phyloP scores from a whole-genome alignment of 2,888 invertebrate species.

The Alentia gelatinosa region DNA sequence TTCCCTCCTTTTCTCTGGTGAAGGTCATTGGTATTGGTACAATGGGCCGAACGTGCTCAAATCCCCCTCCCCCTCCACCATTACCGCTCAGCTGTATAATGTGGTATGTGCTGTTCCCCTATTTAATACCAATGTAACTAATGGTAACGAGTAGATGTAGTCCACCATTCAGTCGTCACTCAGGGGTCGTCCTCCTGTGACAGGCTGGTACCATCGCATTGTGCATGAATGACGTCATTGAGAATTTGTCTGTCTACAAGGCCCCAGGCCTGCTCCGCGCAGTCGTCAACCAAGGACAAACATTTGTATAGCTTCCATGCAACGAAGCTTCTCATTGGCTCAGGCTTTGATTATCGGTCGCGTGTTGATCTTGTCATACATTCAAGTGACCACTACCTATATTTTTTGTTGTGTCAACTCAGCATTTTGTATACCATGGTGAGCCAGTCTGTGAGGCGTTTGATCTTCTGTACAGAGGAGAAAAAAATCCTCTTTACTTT shows the following conservation, averaged over 20 bases:
- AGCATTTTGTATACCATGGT: constrained; percentile 10
- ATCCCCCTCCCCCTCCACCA: too few relatives aligned
- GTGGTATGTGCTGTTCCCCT: constrained; percentile 37
- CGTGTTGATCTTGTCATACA: not conserved
- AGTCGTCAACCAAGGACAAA: not conserved
- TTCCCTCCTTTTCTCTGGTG: not conserved
- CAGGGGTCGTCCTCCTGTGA: not conserved
- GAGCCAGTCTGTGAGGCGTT: not conserved
- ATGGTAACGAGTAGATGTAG: constrained; percentile 32
- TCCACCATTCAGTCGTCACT: constrained; percentile 4
- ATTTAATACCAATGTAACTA: constrained; percentile 30
- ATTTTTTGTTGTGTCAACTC: constrained; percentile 22
- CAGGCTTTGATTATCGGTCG: constrained; percentile 34
- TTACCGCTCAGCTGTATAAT: constrained; percentile 13
- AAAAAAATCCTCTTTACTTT: constrained; percentile 1
- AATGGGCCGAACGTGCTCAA: not conserved
- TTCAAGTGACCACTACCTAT: not conserved
- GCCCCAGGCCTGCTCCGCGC: not conserved
- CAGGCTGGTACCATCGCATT: constrained; percentile 49
- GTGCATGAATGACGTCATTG: constrained; percentile 49
- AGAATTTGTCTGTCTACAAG: constrained; percentile 19
- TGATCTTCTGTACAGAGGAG: not conserved
- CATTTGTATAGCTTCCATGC: not conserved
- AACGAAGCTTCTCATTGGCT: not conserved
- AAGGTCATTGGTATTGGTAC: not conserved